Conservation (phyloP, 2,113 vertebrate genomes). For the Xenus cinereus region DNA sequence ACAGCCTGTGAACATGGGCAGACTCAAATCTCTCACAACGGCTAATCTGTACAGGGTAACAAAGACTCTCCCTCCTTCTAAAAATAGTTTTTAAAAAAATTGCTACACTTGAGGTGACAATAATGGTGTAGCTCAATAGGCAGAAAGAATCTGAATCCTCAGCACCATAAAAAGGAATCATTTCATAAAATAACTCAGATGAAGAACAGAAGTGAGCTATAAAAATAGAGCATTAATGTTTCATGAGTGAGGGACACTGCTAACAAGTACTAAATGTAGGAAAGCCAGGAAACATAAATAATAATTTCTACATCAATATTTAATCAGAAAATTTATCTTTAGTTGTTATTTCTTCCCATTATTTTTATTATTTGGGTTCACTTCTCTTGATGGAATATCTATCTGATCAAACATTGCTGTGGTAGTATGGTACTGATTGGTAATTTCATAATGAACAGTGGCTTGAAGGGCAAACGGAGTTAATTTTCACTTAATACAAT, state of each 20-base stretch:
- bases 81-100: not conserved
- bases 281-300: conserved; percentile 52
- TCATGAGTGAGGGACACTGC: conserved; percentile 44
- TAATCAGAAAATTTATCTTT: conserved; percentile 50
- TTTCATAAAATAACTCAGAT: conserved; percentile 43
- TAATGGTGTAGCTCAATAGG: not conserved
- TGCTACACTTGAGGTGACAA: not conserved
- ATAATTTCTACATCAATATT: conserved; percentile 53
- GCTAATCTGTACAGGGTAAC: not conserved
- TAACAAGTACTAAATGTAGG: conserved; percentile 52
- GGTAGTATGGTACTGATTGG: not conserved
- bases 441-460: not conserved
- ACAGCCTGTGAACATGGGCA: not conserved
- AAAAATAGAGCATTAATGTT: conserved; percentile 62
- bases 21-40: not conserved
- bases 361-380: conserved; percentile 18
- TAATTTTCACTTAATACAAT: conserved; percentile 9
- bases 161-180: conserved; percentile 8
- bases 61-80: not conserved
- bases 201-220: conserved; percentile 26
- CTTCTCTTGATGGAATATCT: not conserved
- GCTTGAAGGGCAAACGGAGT: conserved; percentile 1
- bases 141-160: conserved; percentile 22
- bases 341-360: conserved; percentile 35
- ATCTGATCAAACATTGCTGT: not conserved